Percentiles rank a stretch among this genome's conserved stretches.
Conservation (phyloP, 1,140 invertebrate species). For the Rhizoglyphus robini region DNA sequence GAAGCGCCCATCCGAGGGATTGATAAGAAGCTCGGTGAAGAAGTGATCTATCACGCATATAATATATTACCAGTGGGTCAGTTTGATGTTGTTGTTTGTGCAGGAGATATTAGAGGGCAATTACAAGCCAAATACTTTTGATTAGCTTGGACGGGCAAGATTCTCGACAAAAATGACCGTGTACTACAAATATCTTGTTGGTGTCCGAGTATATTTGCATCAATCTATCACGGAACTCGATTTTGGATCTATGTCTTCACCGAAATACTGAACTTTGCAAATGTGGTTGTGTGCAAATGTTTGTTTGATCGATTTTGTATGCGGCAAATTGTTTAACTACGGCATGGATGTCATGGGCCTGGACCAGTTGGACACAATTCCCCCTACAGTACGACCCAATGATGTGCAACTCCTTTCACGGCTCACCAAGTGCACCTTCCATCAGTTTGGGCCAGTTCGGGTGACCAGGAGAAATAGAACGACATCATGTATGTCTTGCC, state of each 20-base stretch:
- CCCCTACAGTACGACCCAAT: constrained; percentile 50
- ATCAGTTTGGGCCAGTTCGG: constrained; percentile 43
- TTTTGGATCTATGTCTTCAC: constrained; percentile 42
- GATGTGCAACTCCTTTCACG: constrained; percentile 58
- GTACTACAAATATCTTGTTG: constrained; percentile 28
- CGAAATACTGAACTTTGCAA: constrained; percentile 58
- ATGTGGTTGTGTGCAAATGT: constrained; percentile 90
- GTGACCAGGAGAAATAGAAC: constrained; percentile 37
- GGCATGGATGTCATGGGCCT: constrained; percentile 42
- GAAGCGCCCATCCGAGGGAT: constrained; percentile 24
- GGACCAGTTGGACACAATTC: constrained; percentile 50
- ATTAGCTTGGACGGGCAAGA: background rate
- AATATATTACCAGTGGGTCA: constrained; percentile 96
- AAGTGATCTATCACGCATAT: constrained; percentile 80
- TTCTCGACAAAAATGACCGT: constrained; percentile 3
- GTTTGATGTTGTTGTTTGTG: constrained; percentile 57
- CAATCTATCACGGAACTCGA: constrained; percentile 19
- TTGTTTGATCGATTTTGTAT: constrained; percentile 90
- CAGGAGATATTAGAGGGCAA: constrained; percentile 35
- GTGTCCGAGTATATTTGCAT: constrained; percentile 64
- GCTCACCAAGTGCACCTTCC: constrained; percentile 68
- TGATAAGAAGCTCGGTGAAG: constrained; percentile 36
- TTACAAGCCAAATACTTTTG: constrained; percentile 27
- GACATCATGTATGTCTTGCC: constrained; percentile 42
- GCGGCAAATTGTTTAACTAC: constrained; percentile 71